Conservation (phyloP, 1,140 invertebrate species). For the Brachionus rotundiformis region DNA sequence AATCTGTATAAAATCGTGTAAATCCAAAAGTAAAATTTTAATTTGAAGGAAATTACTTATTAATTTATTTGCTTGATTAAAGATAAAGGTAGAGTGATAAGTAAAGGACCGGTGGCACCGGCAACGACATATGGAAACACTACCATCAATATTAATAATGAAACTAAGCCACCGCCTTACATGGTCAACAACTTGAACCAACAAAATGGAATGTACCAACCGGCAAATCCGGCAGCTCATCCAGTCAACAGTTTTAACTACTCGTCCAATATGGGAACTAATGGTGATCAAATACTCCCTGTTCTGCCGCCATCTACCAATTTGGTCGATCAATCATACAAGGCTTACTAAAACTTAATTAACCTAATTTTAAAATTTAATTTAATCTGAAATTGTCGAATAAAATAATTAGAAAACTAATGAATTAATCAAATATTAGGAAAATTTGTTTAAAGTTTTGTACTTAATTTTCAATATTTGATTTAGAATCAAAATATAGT, state of each 20-base stretch:
- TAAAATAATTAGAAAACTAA: too few relatives aligned
- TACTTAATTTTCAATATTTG: too few relatives aligned
- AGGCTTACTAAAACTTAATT: too few relatives aligned
- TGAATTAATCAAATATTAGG: too few relatives aligned
- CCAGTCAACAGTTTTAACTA: not conserved
- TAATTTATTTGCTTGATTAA: not conserved
- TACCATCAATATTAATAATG: not conserved
- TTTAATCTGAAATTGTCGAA: too few relatives aligned
- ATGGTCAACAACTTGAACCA: not conserved
- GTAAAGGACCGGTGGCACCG: not conserved
- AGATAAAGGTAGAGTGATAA: not conserved
- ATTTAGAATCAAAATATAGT: too few relatives aligned
- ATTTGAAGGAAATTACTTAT: not conserved
- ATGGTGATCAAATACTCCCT: not conserved
- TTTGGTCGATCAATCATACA: not conserved
- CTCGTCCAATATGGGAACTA: not conserved
- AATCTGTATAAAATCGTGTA: not conserved
- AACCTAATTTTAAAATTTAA: too few relatives aligned
- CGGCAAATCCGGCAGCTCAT: not conserved
- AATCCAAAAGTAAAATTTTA: not conserved
- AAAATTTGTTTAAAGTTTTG: too few relatives aligned
- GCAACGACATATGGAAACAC: not conserved
- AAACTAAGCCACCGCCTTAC: not conserved
- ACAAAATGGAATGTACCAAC: not conserved
- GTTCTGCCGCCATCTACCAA: not conserved